These are phyloP conservation scores for Lordiphosa andalusiaca DNA, from an alignment of 2,888 invertebrate genomes.

Conservation along the genomic window DNA sequence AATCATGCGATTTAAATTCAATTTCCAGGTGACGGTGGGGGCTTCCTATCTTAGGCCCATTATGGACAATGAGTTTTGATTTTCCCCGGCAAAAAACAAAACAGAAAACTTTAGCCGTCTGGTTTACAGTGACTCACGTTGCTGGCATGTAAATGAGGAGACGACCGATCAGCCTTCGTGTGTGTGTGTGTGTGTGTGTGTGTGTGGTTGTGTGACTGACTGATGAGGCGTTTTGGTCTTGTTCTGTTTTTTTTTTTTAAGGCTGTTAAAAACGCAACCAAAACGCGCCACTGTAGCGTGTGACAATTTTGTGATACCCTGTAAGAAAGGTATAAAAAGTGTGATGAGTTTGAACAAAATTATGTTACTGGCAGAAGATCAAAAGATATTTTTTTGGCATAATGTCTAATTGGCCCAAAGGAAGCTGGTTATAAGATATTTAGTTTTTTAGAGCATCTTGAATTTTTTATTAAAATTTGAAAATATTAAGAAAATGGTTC, in stretches of 20 bases:
- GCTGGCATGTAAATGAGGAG: conserved; percentile 65
- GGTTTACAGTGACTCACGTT: conserved; percentile 55
- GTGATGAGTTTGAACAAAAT: too few species aligned
- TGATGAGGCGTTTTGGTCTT: too few species aligned
- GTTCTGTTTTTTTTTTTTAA: conserved; percentile 18
- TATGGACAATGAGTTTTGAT: conserved; percentile 38
- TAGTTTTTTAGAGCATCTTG: too few species aligned
- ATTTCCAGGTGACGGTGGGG: conserved; percentile 6
- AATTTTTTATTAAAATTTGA: too few species aligned
- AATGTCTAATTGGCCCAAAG: too few species aligned
- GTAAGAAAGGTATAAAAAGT: neutral
- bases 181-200: conserved; percentile 24
- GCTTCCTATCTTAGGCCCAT: conserved; percentile 21
- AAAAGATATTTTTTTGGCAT: too few species aligned
- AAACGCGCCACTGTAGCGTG: conserved; percentile 50
- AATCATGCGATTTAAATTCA: conserved; percentile 17
- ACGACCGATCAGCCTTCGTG: conserved; percentile 20
- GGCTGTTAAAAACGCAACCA: conserved; percentile 44
- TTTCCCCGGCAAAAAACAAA: conserved; percentile 20
- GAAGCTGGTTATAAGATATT: too few species aligned
- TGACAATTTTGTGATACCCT: conserved; percentile 61
- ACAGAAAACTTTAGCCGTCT: conserved; percentile 19
- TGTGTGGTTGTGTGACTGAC: conserved; percentile 16
- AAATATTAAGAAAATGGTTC: too few species aligned
- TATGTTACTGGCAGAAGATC: too few species aligned